Conservation (phyloP, 2,888 invertebrate genomes). For the Nasonovia ribisnigri region DNA sequence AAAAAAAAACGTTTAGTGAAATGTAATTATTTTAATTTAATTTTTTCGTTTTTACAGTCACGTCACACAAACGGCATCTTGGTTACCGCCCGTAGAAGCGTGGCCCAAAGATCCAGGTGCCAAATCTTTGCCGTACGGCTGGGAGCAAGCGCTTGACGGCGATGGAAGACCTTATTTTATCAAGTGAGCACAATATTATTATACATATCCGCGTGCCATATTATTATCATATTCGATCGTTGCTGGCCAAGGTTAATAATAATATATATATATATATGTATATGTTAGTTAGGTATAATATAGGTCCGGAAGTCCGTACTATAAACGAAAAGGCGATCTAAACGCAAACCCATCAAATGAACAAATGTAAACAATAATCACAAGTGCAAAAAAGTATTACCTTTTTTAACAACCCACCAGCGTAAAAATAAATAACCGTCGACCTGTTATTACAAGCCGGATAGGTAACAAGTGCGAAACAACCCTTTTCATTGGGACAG, state of each 20-base stretch:
- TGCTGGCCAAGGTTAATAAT: background rate
- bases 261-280: background rate
- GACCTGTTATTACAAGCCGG: background rate
- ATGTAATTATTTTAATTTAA: conserved; percentile 37
- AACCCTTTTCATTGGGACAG: background rate
- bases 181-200: conserved; percentile 75
- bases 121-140: conserved; percentile 81
- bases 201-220: background rate
- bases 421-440: background rate
- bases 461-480: background rate
- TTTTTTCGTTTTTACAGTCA: conserved; percentile 76
- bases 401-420: background rate
- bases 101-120: conserved; percentile 67
- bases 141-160: conserved; percentile 89
- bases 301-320: background rate
- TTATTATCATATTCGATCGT: background rate
- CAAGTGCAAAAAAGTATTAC: background rate
- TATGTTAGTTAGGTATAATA: background rate
- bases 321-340: background rate
- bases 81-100: conserved; percentile 87
- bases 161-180: conserved; percentile 84
- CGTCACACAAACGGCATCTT: conserved; percentile 84
- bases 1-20: no score
- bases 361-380: background rate
- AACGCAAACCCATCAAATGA: background rate